These are phyloP conservation scores for Antennarius striatus DNA, from an alignment of 2,113 vertebrate species.

Conservation along the genomic window DNA sequence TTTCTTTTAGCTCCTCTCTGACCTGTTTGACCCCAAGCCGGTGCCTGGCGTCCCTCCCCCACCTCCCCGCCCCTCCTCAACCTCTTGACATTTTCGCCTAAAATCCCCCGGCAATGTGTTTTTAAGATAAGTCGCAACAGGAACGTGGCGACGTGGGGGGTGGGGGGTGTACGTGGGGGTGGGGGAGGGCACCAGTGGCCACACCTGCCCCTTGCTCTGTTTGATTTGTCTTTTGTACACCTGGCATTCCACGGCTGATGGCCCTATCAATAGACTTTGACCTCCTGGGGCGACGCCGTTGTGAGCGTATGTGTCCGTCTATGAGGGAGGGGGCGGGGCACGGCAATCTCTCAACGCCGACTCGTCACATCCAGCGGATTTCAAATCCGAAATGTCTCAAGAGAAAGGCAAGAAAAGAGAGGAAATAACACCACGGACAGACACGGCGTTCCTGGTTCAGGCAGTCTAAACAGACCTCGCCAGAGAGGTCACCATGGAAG, in stretches of 20 bases:
- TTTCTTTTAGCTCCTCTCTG: conserved; percentile 40
- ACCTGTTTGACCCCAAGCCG: conserved; percentile 50
- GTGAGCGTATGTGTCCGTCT: conserved; percentile 17
- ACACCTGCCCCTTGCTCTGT: conserved; percentile 32
- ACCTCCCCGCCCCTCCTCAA: conserved; percentile 5
- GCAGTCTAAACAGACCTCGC: conserved; percentile 28
- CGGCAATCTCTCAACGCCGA: background rate
- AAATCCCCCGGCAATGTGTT: conserved; percentile 5
- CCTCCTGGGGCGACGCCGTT: conserved; percentile 20
- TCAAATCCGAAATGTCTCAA: too few species aligned
- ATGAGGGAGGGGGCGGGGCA: conserved; percentile 5
- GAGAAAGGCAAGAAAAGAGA: too few species aligned
- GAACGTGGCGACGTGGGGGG: background rate
- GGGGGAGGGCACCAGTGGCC: conserved; percentile 3
- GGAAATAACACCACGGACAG: too few species aligned
- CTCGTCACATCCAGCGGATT: background rate
- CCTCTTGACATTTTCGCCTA: conserved; percentile 9
- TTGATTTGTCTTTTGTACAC: conserved; percentile 46
- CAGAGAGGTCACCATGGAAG: background rate
- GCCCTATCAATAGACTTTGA: conserved; percentile 54
- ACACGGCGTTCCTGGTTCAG: conserved; percentile 1
- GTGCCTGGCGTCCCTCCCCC: conserved; percentile 17
- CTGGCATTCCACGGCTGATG: conserved; percentile 46
- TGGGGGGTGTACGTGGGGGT: background rate
- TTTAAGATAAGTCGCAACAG: conserved; percentile 6